A percentile compares a stretch with the other conserved stretches of the same genome.
These are phyloP conservation scores for Nannospalax galili DNA, from an alignment of 2,113 vertebrate species.

Conservation along the genomic window DNA sequence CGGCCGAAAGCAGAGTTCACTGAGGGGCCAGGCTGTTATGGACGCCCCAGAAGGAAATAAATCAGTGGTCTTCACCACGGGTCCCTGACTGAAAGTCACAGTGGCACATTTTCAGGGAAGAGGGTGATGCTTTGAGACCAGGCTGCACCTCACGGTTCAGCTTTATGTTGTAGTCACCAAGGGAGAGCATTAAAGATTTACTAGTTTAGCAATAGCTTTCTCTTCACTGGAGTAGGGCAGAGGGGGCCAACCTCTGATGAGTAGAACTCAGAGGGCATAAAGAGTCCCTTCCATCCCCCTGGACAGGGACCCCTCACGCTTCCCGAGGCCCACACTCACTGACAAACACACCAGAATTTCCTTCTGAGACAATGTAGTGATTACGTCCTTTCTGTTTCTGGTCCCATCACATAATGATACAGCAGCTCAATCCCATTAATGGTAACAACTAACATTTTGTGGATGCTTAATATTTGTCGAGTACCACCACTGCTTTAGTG, in stretches of 20 bases:
- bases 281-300: neutral
- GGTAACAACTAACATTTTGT: neutral
- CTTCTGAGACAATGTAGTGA: neutral
- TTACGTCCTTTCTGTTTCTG: neutral
- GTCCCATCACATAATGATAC: neutral
- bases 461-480: neutral
- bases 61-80: slow-evolving; percentile 55
- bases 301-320: neutral
- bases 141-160: neutral
- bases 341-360: neutral
- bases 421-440: neutral
- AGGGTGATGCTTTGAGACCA: slow-evolving; percentile 9
- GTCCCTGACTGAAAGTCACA: slow-evolving; percentile 41
- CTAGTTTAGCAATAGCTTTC: neutral
- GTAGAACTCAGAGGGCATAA: neutral
- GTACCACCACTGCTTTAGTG: neutral
- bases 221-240: neutral
- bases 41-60: slow-evolving; percentile 70
- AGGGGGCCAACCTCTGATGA: neutral
- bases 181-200: neutral
- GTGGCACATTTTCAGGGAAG: slow-evolving; percentile 8
- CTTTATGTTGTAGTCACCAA: neutral
- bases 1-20: slow-evolving; percentile 63
- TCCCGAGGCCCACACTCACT: neutral
- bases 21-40: slow-evolving; percentile 58